A percentile compares a stretch with the other conserved stretches of the same genome.
These are phyloP conservation scores for Sipha maydis DNA, from an alignment of 2,888 invertebrate species.

Conservation along the genomic window DNA sequence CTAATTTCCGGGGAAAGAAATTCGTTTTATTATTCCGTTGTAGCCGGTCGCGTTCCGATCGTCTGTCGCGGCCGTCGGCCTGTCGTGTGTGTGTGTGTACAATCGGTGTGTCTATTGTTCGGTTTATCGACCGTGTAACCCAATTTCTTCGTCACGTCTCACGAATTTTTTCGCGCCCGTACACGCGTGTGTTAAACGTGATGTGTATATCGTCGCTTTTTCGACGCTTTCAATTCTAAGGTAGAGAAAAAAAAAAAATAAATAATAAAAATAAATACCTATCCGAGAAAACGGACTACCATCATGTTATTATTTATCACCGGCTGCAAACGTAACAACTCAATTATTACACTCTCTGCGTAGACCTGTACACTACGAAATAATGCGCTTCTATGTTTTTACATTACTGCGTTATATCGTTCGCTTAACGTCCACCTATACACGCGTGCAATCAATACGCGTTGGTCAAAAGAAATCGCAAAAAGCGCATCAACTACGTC, in stretches of 20 bases:
- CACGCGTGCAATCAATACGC: too few species aligned
- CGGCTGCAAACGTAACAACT: too few species aligned
- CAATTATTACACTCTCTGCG: too few species aligned
- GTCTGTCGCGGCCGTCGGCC: neutral
- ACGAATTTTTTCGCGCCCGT: slow-evolving; percentile 18
- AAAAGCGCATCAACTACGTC: too few species aligned
- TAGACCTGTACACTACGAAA: too few species aligned
- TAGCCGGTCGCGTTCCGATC: neutral
- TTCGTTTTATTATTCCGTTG: neutral
- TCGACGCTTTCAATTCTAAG: slow-evolving; percentile 18
- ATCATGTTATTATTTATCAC: too few species aligned
- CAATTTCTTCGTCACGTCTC: slow-evolving; percentile 51
- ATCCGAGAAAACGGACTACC: neutral
- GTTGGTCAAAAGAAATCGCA: too few species aligned
- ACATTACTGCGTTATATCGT: too few species aligned
- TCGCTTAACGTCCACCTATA: too few species aligned
- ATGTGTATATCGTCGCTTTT: neutral
- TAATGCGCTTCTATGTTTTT: too few species aligned
- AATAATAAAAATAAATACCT: neutral
- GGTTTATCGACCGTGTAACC: slow-evolving; percentile 44
- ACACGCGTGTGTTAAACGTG: too few species aligned
- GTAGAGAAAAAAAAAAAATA: too few species aligned
- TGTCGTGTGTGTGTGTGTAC: neutral
- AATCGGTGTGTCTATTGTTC: neutral
- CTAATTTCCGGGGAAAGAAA: slow-evolving; percentile 54